Conservation (phyloP, 2,888 invertebrate genomes). For the Melangyna quadrimaculata region DNA sequence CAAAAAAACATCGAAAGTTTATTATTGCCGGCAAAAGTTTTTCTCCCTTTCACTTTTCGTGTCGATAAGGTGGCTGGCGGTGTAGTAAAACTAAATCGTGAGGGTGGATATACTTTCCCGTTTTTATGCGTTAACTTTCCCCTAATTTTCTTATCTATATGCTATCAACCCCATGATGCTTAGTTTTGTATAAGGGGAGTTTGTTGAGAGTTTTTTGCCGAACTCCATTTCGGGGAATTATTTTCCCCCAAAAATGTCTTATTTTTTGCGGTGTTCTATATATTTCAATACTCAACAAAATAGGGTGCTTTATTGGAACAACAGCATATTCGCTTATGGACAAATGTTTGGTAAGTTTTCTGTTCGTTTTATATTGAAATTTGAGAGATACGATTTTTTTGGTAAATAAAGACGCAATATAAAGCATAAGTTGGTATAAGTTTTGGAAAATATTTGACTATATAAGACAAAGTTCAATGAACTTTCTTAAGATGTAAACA, state of each 20-base stretch:
- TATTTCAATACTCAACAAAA: slow-evolving; percentile 22
- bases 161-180: background rate
- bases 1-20: slow-evolving; percentile 44
- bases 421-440: slow-evolving; percentile 38
- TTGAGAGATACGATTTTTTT: background rate
- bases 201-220: background rate
- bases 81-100: background rate
- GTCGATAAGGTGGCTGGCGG: too few relatives aligned
- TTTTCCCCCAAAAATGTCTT: slow-evolving; percentile 21
- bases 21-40: slow-evolving; percentile 44
- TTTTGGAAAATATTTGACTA: slow-evolving; percentile 29
- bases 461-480: slow-evolving; percentile 62
- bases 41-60: slow-evolving; percentile 33
- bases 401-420: slow-evolving; percentile 30
- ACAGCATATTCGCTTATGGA: slow-evolving; percentile 39
- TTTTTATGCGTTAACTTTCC: background rate
- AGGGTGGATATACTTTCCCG: background rate
- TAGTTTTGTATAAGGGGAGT: background rate
- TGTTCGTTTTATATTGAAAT: slow-evolving; percentile 18
- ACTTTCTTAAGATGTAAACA: slow-evolving; percentile 58
- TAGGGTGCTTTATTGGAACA: slow-evolving; percentile 37
- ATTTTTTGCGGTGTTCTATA: slow-evolving; percentile 33
- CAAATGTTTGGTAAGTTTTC: background rate
- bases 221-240: slow-evolving; percentile 10
- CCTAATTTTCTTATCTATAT: slow-evolving; percentile 21